Base-by-base conservation (phyloP, 2,113 vertebrate genomes). In the Engraulis encrasicolus region DNA sequence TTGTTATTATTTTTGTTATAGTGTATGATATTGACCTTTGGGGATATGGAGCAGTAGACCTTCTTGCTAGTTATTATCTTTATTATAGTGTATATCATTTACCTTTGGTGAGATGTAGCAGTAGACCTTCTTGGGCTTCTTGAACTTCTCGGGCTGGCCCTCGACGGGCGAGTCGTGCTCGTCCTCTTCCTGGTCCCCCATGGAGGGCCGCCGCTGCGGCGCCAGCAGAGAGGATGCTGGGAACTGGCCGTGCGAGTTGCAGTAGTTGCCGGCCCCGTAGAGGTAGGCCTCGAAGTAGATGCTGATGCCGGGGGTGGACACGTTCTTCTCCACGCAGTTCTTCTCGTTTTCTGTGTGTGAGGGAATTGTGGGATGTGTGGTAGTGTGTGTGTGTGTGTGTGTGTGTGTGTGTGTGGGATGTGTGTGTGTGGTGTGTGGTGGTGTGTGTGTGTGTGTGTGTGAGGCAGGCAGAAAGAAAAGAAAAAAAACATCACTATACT, bases 91-190 rank as follows among this genome's bases (percentile, higher is more conserved):
- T n/a, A n/a, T n/a, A n/a, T n/a, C n/a, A 61, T 80, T 84, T 90
- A 99, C 98, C 97, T 99, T 99, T 94, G 98, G 97, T 89, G 98
- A 99, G 91, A 99, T 98, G 82, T 99, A 99, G 91, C 98, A 99
- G 90, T 99, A 99, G 83, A 99, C 98, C 92, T 99, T 99, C 96
- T 99, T 99, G 83, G 98, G 98, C 94, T 99, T 99, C 95, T 99
- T 99, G 91, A 99, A 93, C 90, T 98, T 99, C 93, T 99, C 98
- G 83, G 11, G 95, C 92, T 82, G 96, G 91, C 92, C 96, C 90
- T 97, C 98, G 82, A 96, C 97, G 71, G 97, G 96, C 79, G 96
- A 97, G 92, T 98, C 97, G 1, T 93, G 94, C n/a, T n/a, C n/a
- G 81, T 96, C 95, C 58, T 98, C 98, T 81, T 99, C 97, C 48